phyloP scores from a whole-genome alignment of 2,888 invertebrate genomes.

The Luffia ferchaultella region DNA sequence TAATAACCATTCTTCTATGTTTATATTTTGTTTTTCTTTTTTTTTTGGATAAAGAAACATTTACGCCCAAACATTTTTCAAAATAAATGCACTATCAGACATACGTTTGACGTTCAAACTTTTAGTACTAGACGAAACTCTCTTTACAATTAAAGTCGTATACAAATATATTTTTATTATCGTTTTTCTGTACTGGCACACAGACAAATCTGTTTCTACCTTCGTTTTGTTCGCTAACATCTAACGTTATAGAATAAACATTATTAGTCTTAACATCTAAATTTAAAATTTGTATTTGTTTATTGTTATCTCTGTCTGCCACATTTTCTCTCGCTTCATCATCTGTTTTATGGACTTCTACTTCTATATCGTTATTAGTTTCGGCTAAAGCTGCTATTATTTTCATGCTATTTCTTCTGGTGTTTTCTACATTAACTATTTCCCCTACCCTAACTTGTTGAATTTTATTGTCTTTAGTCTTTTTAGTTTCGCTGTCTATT shows the following conservation, averaged over 20 bases:
- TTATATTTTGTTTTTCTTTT: no score
- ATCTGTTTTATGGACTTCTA: slow-evolving; percentile 15
- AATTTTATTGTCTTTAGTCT: slow-evolving; percentile 25
- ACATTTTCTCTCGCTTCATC: slow-evolving; percentile 25
- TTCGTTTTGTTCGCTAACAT: slow-evolving; percentile 43
- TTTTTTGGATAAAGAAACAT: no score
- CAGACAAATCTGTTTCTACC: slow-evolving; percentile 49
- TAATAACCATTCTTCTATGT: no score
- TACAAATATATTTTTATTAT: slow-evolving; percentile 57
- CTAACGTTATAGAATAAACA: slow-evolving; percentile 58
- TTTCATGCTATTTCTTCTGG: slow-evolving; percentile 57
- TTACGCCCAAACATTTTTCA: not conserved
- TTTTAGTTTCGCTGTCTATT: slow-evolving; percentile 42
- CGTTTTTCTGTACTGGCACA: slow-evolving; percentile 43
- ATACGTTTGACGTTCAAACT: slow-evolving; percentile 9
- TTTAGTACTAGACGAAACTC: slow-evolving; percentile 42
- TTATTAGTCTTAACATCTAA: slow-evolving; percentile 58
- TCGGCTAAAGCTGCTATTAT: slow-evolving; percentile 49
- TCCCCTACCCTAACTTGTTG: slow-evolving; percentile 49
- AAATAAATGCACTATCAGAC: not conserved
- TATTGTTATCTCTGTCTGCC: slow-evolving; percentile 48
- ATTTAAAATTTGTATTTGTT: slow-evolving; percentile 60
- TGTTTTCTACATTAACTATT: slow-evolving; percentile 52
- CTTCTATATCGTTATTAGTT: slow-evolving; percentile 20
- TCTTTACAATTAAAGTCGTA: slow-evolving; percentile 59